Evolutionary conservation across 2,797 vertebrate species (phyloP), one percentile per base, ranked within the genome.

Genomic region (Alfaro cultratus): DNA sequence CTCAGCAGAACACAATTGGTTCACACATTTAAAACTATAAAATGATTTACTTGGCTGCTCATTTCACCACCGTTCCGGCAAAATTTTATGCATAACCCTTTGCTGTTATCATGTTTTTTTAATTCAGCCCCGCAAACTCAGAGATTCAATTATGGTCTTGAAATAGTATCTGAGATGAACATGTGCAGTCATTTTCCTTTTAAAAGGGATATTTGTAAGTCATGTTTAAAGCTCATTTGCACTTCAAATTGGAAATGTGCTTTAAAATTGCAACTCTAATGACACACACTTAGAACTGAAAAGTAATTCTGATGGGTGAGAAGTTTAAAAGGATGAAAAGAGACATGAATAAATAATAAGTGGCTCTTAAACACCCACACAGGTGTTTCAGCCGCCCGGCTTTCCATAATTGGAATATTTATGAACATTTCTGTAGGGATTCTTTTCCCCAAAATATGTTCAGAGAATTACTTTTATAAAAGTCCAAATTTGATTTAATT

Each of bases 231-330:
- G 81, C 83, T 80, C 80, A 79, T 82, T 77, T 78, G 71, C 68
- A 72, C 47, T 46, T 73, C 41, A 45, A 57, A 57, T 75, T 75
- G 34, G 74, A 85, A 87, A 76, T 45, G 21, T 71, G 80, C 78
- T 76, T 74, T 86, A 90, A 84, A 78, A 88, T 84, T 77, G 80
- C 21, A 53, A 11, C 47, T 83, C 45, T 86, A 83, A 88, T 84
- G 71, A 82, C 83, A 78, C 64, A 78, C 70, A 73, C 43, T 80
- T 77, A 53, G 34, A 55, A 81, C 43, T 73, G 45, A 84, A 83
- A 79, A 83, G 67, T 82, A 71, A 86, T 83, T 90, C 83, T 82
- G 64, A 80, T 84, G 73, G 53, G 67, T 85, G 80, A 82, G 71
- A 75, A 51, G 77, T 79, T 45, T 68, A 72, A 74, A 73, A 29